Base-by-base conservation (phyloP, 2,113 vertebrate species). In the Sphaerodactylus townsendi region DNA sequence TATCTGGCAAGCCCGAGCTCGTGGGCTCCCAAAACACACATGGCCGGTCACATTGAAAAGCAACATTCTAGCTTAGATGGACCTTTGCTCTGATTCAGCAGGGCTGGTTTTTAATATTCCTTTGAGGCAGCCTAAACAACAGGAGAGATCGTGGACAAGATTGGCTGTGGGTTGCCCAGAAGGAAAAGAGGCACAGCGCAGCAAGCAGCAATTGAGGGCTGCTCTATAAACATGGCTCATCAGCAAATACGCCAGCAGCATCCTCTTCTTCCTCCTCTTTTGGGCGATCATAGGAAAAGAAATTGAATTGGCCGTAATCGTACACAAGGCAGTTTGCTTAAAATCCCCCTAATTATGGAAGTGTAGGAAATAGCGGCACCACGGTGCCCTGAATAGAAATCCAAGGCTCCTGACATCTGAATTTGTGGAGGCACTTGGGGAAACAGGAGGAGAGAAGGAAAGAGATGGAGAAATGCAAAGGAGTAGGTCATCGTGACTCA, bases 261-360 rank as follows among this genome's bases (percentile, higher is more conserved):
- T 90, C 91, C 87, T 79, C 88, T 4, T 92, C 92, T 93, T 90
- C 41, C 13, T 75, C 44, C 62, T 4, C 11, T 28, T 11, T 53
- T 76, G 73, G 90, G 86, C 92, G 95, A 96, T 96, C 94, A 96
- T 93, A 96, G 95, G 88, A 91, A 77, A 86, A n/a, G 5, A 90
- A 90, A 95, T 89, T 93, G 95, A 93, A 96, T 88, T 88, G 82
- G 93, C 91, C 62, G 92, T 87, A 94, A 96, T 95, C 94, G 95
- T 90, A 91, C 88, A 72, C 92, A 53, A 88, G 92, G 92, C 94
- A 84, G 93, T 95, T 96, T 94, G 93, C 92, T 95, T 94, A 86
- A 95, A 95, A 95, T 93, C 91, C 94, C 93, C 92, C 93, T 96
- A 93, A 96, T 96, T 95, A 93, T 85, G 91, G 91, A 92, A 94